Base-by-base conservation (phyloP, 1,140 invertebrate species). In the Rhynchophorus ferrugineus region DNA sequence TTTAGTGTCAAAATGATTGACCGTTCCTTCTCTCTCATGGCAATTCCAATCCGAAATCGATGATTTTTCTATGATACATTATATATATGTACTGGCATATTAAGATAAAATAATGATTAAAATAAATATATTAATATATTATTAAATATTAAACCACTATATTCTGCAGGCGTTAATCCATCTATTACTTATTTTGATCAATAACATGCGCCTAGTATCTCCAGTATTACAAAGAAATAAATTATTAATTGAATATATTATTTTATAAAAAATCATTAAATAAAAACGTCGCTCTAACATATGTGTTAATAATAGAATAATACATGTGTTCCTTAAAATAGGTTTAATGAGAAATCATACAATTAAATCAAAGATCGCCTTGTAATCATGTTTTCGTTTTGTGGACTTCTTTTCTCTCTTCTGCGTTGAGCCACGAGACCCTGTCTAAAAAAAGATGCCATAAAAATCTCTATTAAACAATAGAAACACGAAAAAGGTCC, bases 351-450 rank as follows among this genome's bases (percentile, higher is more conserved):
- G 11, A 29, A 5, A 29, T 29, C 24, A 29, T 6, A 29, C 24
- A 29, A 29, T 6, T 11, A 29, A 29, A 29, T 29, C 24, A 29
- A 29, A 11, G 11, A 29, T 5, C 11, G 24, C 24, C 24, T 29
- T 29, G 24, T 6, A 34, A 11, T 42, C 47, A 57, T 11, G 52
- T 47, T 19, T 58, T 51, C 14, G 48, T 50, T 39, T 55, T 58
- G 13, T 55, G 52, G 19, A 45, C 20, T 33, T 60, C 47, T 24
- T 54, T 53, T 38, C 48, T 38, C 24, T 58, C 59, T 22, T 58
- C 53, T 1, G 53, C 42, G 19, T 46, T 61, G 19, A 58, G 45
- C 53, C 56, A 53, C 8, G 59, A 55, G 19, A 58, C 49, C 53
- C 46, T 50, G 49, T 58, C 57, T 61, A 41, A 35, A 61, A 56